Base-by-base conservation (phyloP, 1,140 invertebrate genomes). In the Oryzaephilus surinamensis region DNA sequence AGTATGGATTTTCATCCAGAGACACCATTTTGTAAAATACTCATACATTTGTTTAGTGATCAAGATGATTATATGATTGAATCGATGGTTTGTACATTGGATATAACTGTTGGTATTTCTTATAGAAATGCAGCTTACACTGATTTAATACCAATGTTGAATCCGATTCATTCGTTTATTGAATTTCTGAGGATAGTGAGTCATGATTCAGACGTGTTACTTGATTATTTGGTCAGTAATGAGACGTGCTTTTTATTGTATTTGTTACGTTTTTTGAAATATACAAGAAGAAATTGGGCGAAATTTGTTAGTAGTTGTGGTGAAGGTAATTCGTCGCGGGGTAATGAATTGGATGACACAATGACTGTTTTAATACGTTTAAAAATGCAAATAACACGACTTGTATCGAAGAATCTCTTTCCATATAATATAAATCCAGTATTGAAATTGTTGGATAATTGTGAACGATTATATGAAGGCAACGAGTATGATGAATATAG, bases 171-270 rank as follows among this genome's bases (percentile, higher is more conserved):
- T 32, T 88, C 84, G 10, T 90, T 90, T 52, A 72, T 88, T 32
- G 80, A 88, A 58, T 90, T 91, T 60, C 66, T 90, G 6, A 74
- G 79, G 48, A 79, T 84, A 28, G 82, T 90, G 10, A 83, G 81
- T 28, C 79, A 86, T 53, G 86, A 90, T 56, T 77, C 78, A 8
- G 79, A 84, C 58, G 77, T 92, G 1, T 55, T 93, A 12, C 62
- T 94, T 20, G 89, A 94, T 67, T 77, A 88, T 56, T 70, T 94
- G 38, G 83, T 90, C 15, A 89, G 85, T 49, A 91, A 89, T 58
- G 88, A 93, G 61, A 94, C 88, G 4, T 90, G 85, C 62, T 93
- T 92, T 59, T 63, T 93, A 26, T 63, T 90, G 3, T 94, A 93
- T 66, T 65, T 94, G 32, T 66, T 90, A 32, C 71, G 86, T 47